Percentiles rank a stretch among this genome's conserved stretches.
Conservation (phyloP, 2,888 invertebrate species). For the Tachina grossa region DNA sequence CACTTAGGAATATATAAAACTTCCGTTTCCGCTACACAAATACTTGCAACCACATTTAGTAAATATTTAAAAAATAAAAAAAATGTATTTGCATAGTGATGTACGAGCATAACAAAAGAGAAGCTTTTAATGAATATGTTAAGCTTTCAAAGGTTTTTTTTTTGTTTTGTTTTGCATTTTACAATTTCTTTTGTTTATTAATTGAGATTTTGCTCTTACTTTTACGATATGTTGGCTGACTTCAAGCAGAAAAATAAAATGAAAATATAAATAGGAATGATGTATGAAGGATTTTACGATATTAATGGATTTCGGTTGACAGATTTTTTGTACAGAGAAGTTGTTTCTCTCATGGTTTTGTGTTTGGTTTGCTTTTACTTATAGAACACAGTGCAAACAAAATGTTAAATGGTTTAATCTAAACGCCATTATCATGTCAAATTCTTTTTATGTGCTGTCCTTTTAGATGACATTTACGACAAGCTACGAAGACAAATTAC, state of each 20-base stretch:
- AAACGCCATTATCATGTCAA: not conserved
- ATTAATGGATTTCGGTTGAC: slow-evolving; percentile 21
- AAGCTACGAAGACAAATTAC: slow-evolving; percentile 4
- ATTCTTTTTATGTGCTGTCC: not conserved
- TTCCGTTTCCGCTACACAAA: slow-evolving; percentile 49
- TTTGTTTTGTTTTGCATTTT: not conserved
- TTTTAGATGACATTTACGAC: not conserved
- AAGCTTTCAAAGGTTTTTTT: not conserved
- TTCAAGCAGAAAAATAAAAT: not conserved
- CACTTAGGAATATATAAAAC: slow-evolving; percentile 20
- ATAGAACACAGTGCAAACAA: not conserved
- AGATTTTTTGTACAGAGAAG: not conserved
- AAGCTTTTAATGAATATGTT: slow-evolving; percentile 38
- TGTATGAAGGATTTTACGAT: slow-evolving; percentile 1
- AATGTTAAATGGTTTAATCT: not conserved
- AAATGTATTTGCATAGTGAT: slow-evolving; percentile 5
- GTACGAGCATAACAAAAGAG: not conserved
- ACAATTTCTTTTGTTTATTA: not conserved
- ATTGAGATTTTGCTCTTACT: not conserved
- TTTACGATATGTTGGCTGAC: not conserved
- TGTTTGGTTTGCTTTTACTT: not conserved
- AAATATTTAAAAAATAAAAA: not conserved
- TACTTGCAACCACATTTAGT: slow-evolving; percentile 18
- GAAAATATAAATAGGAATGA: not conserved
- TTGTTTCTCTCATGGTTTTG: not conserved